Conservation (phyloP, 1,140 invertebrate genomes). For the Formica selysi region DNA sequence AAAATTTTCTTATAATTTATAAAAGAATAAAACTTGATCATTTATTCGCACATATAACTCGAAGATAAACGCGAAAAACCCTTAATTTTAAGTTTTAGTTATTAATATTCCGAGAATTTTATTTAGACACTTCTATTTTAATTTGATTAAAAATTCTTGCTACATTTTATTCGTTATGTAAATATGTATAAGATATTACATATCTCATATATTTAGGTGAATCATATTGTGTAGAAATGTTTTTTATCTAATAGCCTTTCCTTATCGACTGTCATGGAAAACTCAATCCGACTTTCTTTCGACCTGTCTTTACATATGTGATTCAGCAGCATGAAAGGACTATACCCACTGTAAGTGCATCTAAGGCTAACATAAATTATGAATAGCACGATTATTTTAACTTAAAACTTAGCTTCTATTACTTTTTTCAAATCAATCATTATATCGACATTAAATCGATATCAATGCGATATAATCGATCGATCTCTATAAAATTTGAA, state of each 20-base stretch:
- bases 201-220: not conserved
- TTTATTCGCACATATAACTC: slow-evolving; percentile 4
- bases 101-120: not conserved
- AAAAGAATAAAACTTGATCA: slow-evolving; percentile 14
- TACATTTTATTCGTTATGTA: not conserved
- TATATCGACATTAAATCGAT: not conserved
- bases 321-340: not conserved
- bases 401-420: not conserved
- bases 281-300: not conserved
- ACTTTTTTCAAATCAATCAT: not conserved
- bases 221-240: not conserved
- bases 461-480: not conserved
- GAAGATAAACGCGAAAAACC: not conserved
- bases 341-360: not conserved
- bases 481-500: not conserved
- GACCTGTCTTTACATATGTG: not conserved
- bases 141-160: slow-evolving; percentile 3
- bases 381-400: not conserved
- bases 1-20: slow-evolving; percentile 16
- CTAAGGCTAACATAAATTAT: not conserved
- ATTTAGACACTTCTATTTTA: not conserved
- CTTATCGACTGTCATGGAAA: not conserved
- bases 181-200: not conserved
- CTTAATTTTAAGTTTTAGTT: not conserved
- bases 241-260: not conserved